phyloP scores from a whole-genome alignment of 2,113 vertebrate species.

The Spheniscus mendiculus region DNA sequence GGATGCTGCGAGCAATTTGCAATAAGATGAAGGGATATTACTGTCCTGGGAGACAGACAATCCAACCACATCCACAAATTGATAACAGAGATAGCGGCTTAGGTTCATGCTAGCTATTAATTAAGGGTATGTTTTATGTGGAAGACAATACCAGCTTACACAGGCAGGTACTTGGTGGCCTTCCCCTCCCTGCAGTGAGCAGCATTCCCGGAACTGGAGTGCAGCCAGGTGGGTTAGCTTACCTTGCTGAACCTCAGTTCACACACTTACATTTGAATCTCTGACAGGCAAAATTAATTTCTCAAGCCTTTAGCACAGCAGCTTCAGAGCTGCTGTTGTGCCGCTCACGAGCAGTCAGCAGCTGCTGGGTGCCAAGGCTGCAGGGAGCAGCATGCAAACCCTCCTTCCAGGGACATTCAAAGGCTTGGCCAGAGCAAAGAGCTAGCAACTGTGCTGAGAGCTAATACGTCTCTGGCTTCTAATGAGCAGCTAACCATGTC shows the following conservation, averaged over 20 bases:
- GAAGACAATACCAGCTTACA: slow-evolving; percentile 29
- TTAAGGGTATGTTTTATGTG: slow-evolving; percentile 28
- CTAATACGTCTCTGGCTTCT: background rate
- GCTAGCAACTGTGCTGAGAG: background rate
- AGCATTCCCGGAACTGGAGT: background rate
- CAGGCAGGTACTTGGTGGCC: background rate
- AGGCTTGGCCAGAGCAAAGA: background rate
- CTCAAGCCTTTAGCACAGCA: slow-evolving; percentile 59
- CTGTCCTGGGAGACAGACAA: slow-evolving; percentile 69
- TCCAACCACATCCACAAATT: slow-evolving; percentile 68
- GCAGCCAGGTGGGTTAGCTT: slow-evolving; percentile 19
- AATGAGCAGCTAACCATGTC: background rate
- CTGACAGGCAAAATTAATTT: slow-evolving; percentile 73
- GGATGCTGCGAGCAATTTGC: slow-evolving; percentile 63
- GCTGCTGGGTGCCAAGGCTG: slow-evolving; percentile 15
- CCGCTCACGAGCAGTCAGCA: background rate
- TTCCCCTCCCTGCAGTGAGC: background rate
- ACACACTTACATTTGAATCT: slow-evolving; percentile 20
- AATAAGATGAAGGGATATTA: slow-evolving; percentile 67
- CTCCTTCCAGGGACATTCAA: background rate
- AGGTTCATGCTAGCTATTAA: slow-evolving; percentile 52
- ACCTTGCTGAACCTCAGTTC: slow-evolving; percentile 29
- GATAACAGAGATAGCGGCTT: slow-evolving; percentile 49
- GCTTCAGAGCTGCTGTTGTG: slow-evolving; percentile 31
- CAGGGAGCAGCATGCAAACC: background rate